Conservation (phyloP, 2,888 invertebrate genomes). For the Catocala fraxini region DNA sequence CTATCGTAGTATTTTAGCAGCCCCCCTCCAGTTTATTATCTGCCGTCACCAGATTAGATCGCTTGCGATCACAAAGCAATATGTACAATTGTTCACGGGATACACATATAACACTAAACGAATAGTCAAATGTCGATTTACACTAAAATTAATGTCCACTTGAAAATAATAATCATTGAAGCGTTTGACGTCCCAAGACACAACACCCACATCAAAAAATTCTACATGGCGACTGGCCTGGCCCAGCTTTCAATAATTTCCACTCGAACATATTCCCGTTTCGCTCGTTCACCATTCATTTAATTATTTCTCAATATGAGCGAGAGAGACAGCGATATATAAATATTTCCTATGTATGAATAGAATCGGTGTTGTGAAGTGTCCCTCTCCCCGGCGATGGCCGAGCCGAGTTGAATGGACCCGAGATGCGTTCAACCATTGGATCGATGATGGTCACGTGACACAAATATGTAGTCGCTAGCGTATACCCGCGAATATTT, state of each 20-base stretch:
- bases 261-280: constrained; percentile 84
- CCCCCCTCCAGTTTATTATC: constrained; percentile 85
- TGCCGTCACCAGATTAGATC: constrained; percentile 76
- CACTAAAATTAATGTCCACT: constrained; percentile 80
- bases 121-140: constrained; percentile 71
- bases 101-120: constrained; percentile 64
- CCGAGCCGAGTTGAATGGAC: constrained; percentile 87
- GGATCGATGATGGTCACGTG: constrained; percentile 87
- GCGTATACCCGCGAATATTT: constrained; percentile 66
- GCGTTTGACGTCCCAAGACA: constrained; percentile 85
- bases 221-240: constrained; percentile 84
- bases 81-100: constrained; percentile 61
- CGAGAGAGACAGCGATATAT: constrained; percentile 77
- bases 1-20: constrained; percentile 86
- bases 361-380: constrained; percentile 85
- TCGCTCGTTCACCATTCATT: constrained; percentile 85
- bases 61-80: constrained; percentile 75
- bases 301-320: constrained; percentile 83
- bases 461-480: constrained; percentile 73
- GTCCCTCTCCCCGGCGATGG: constrained; percentile 76
- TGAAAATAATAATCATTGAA: constrained; percentile 85
- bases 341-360: constrained; percentile 86
- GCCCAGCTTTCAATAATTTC: constrained; percentile 85
- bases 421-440: constrained; percentile 87
- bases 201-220: constrained; percentile 87